A percentile compares a stretch with the other conserved stretches of the same genome.
Evolutionary conservation across 1,140 invertebrate species (phyloP).

Genomic region (Zaprionus africanus): DNA sequence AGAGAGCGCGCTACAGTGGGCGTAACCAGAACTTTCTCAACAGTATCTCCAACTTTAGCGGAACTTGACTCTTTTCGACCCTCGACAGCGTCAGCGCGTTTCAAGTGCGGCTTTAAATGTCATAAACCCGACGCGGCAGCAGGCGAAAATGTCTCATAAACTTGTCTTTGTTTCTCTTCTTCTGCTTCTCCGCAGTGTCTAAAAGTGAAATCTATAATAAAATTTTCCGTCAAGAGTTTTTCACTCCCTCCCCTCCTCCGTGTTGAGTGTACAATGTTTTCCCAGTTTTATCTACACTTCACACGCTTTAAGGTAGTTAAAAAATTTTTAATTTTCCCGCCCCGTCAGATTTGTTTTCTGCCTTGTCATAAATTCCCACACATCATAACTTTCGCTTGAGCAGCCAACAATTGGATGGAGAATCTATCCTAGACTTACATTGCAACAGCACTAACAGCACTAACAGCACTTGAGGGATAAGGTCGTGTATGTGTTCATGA

Average conservation of each 20-base stretch:
- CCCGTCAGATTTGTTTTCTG: conserved; percentile 5
- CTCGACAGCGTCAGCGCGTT: conserved; percentile 43
- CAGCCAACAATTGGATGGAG: background rate
- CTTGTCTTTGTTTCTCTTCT: conserved; percentile 20
- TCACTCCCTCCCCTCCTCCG: no score
- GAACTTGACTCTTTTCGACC: conserved; percentile 6
- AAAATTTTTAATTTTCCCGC: conserved; percentile 63
- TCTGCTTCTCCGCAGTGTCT: background rate
- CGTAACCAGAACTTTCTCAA: no score
- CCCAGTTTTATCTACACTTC: conserved; percentile 47
- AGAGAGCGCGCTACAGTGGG: no score
- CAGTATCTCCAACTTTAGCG: no score
- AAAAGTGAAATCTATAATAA: conserved; percentile 77
- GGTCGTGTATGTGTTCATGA: conserved; percentile 33
- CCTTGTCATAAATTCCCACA: conserved; percentile 67
- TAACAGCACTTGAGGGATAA: background rate
- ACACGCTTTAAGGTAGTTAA: conserved; percentile 65
- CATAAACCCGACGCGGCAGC: conserved; percentile 61
- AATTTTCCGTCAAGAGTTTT: conserved; percentile 51
- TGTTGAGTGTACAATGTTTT: conserved; percentile 14
- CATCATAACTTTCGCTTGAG: conserved; percentile 54
- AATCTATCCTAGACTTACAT: conserved; percentile 34
- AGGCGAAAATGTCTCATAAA: conserved; percentile 59
- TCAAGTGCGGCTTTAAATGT: conserved; percentile 56
- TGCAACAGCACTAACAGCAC: background rate